Evolutionary conservation across 2,888 invertebrate genomes (phyloP), one percentile per base, ranked within the genome.

Genomic region (Sphinx pinastri): DNA sequence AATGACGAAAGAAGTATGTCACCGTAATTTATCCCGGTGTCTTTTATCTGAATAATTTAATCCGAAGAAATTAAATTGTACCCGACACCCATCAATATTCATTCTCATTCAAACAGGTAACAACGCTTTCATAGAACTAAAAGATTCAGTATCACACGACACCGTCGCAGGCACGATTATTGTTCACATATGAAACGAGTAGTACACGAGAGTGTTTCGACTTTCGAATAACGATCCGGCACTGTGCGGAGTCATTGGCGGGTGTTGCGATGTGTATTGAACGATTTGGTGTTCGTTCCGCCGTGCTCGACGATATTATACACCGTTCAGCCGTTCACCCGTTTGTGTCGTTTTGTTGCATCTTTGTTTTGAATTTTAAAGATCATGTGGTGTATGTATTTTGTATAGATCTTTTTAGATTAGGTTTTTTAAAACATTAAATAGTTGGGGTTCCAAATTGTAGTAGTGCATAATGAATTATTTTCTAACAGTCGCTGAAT

Each of bases 261-360:
- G 55, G 68, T 57, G 68, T 55, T 68, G 68, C 47, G 57, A 19
- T 57, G 47, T 55, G 38, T 57, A 57, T 68, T 45, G 57, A 57
- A 14, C 57, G n/a, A 45, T 68, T 68, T 25, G 68, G 57, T 68
- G 68, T 19, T 68, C 25, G 47, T 47, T 47, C 19, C 19, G 14
- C 47, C 57, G 8, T 57, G n/a, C 45, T 68, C 57, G 38, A 8
- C 19, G 47, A 55, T 52, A 38, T 54, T 19, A 49, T 57, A 60
- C 16, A 10, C 5, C 11, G 16, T 16, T n/a, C 38, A 2, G 38
- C 12, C 19, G 19, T 55, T 55, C 55, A 19, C 11, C 16, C 14
- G 16, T 16, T 14, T 38, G 45, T 19, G 11, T 49, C 19, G 49
- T 19, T 58, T 58, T 16, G 47, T 45, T 60, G 60, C 19, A 5